Base-by-base conservation (phyloP, 2,888 invertebrate species). In the Drosophila anomalata region DNA sequence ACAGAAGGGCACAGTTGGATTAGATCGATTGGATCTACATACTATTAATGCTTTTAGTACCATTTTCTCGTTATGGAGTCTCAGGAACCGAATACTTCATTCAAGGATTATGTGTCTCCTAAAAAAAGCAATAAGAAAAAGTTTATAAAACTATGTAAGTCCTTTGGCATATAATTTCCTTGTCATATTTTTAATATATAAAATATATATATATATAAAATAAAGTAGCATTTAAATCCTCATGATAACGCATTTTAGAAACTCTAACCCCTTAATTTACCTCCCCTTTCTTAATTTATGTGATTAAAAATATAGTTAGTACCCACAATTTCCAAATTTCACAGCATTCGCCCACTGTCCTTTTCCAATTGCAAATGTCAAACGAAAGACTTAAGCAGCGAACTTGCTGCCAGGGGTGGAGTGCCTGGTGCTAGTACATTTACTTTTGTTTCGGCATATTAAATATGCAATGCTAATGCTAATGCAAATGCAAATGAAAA, bases 301-400 rank as follows among this genome's bases (percentile, higher is more conserved):
- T 36, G n/a, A 36, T n/a, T 36, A 33, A 33, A 33, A 11, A 12
- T 33, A 12, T 33, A 33, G 31, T 9, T 11, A 31, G 11, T 31
- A 8, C 22, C 22, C 26, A 31, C 11, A 33, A 33, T 9, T 2
- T 2, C 33, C 33, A 33, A 20, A 11, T 20, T 42, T 42, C 8
- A 1, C 1, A 11, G n/a, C 31, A n/a, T n/a, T 41, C 42, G 26
- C 26, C 39, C 53, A 65, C 48, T 65, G 71, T 77, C 63, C 68
- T 76, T 65, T 6, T 69, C 55, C 78, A 79, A 56, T 76, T 75
- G 67, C 60, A 82, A 82, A 82, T 82, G 82, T 86, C 82, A 82
- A 82, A 76, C 84, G 70, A 79, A 83, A 83, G 84, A 81, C 84
- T 88, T 76, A 86, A 57, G 79, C 87, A 75, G 77, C 81, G 66